Evolutionary conservation across 2,888 invertebrate species (phyloP), one percentile per base, ranked within the genome.

Genomic region (Scotopteryx bipunctaria): DNA sequence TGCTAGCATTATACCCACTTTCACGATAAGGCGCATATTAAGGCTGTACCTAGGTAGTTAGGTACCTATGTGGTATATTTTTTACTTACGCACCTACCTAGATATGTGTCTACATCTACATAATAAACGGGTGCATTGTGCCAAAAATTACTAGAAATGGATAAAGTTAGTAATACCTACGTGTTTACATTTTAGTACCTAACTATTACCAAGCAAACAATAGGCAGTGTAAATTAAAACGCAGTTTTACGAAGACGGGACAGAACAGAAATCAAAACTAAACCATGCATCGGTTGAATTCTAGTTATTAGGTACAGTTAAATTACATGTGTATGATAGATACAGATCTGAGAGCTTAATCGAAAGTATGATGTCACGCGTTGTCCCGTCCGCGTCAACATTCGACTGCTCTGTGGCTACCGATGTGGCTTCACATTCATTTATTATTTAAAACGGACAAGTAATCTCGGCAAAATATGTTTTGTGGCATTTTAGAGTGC

Each of bases 161-260:
- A n/a, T n/a, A n/a, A n/a, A n/a, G n/a, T n/a, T n/a, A n/a, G n/a
- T n/a, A n/a, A n/a, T n/a, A n/a, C n/a, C n/a, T 25, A 25, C 2
- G 23, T 8, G 6, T 23, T 23, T 1, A 23, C n/a, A 16, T 33
- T 14, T 15, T 32, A 6, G 5, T 21, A 1, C 6, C 15, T 27
- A 40, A n/a, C 11, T 16, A 5, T 36, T 38, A 44, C 21, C 9
- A 50, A 45, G 51, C 42, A 47, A 47, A 46, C 42, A 48, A 43
- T 19, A 35, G 17, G 47, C 42, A 36, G 31, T 32, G 37, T 44
- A 59, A 54, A 46, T 31, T 29, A 44, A 55, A 67, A 70, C 66
- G 66, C 71, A 66, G 61, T 59, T 53, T 51, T 56, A 69, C 72
- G 72, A 63, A 67, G 73, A 75, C 74, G 76, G 73, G 73, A 74